A percentile compares a stretch with the other conserved stretches of the same genome.
Evolutionary conservation across 2,888 invertebrate genomes (phyloP).

Genomic region (Tenthredo mesomela): DNA sequence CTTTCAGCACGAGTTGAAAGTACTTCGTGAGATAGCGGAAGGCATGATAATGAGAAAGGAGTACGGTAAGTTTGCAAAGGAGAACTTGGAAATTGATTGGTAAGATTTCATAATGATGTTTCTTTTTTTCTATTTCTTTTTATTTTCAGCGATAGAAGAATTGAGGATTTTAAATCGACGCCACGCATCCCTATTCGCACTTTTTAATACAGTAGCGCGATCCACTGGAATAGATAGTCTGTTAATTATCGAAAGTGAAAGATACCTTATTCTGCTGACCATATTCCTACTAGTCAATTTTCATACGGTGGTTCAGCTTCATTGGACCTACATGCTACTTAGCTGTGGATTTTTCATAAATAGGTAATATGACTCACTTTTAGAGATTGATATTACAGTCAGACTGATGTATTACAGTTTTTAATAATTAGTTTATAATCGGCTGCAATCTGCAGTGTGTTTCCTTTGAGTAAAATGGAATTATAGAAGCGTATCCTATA

Average conservation of each 20-base stretch:
- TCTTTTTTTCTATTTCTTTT: neutral
- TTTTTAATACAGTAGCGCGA: neutral
- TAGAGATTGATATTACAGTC: neutral
- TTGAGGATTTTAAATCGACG: constrained; percentile 15
- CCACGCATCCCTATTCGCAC: constrained; percentile 1
- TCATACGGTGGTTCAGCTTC: neutral
- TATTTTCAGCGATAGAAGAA: neutral
- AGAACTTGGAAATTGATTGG: neutral
- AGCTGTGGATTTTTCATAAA: neutral
- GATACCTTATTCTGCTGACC: neutral
- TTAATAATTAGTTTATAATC: neutral
- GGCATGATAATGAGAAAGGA: neutral
- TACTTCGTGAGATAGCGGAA: neutral
- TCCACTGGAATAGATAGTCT: constrained; percentile 11
- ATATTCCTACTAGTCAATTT: constrained; percentile 16
- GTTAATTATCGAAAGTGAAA: constrained; percentile 30
- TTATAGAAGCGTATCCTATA: too few relatives aligned
- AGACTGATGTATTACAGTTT: neutral
- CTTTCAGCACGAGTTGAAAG: constrained; percentile 23
- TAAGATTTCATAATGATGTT: neutral
- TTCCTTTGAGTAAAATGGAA: too few relatives aligned
- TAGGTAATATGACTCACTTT: neutral
- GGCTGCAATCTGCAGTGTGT: neutral
- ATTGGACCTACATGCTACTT: neutral
- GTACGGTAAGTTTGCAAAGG: neutral